These are phyloP conservation scores for Malthinus flaveolus DNA, from an alignment of 2,888 invertebrate species.

Conservation along the genomic window DNA sequence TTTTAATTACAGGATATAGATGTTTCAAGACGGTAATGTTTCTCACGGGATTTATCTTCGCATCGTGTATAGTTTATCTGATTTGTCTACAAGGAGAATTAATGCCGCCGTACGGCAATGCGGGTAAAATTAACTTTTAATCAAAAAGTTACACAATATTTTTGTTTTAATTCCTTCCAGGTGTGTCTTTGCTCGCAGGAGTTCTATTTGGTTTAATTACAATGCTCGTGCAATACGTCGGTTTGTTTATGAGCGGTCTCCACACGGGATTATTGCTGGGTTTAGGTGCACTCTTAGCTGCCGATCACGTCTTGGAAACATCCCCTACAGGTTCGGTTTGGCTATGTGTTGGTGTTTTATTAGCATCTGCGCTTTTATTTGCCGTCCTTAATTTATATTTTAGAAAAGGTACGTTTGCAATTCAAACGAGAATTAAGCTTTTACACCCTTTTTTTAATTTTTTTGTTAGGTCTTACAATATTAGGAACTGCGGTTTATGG, in stretches of 20 bases:
- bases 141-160: not conserved
- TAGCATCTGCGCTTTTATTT: constrained; percentile 69
- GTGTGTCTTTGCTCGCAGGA: constrained; percentile 73
- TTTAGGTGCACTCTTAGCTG: constrained; percentile 61
- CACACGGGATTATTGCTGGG: constrained; percentile 72
- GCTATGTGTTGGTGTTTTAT: constrained; percentile 70
- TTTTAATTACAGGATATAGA: constrained; percentile 71
- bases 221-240: constrained; percentile 80
- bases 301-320: constrained; percentile 63
- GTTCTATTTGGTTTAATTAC: constrained; percentile 78
- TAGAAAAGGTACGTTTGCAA: constrained; percentile 64
- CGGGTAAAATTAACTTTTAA: constrained; percentile 54
- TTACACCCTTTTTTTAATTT: not conserved
- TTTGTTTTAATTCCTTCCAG: constrained; percentile 48
- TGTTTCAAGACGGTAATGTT: constrained; percentile 89
- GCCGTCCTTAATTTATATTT: constrained; percentile 74
- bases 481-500: constrained; percentile 78
- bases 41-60: constrained; percentile 84
- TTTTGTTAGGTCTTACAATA: constrained; percentile 65
- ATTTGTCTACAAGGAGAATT: constrained; percentile 81
- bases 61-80: constrained; percentile 77
- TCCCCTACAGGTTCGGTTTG: constrained; percentile 61
- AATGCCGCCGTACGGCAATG: constrained; percentile 76
- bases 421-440: not conserved
- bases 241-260: constrained; percentile 79